Evolutionary conservation across 2,888 invertebrate species (phyloP).

Genomic region (Allygus modestus): DNA sequence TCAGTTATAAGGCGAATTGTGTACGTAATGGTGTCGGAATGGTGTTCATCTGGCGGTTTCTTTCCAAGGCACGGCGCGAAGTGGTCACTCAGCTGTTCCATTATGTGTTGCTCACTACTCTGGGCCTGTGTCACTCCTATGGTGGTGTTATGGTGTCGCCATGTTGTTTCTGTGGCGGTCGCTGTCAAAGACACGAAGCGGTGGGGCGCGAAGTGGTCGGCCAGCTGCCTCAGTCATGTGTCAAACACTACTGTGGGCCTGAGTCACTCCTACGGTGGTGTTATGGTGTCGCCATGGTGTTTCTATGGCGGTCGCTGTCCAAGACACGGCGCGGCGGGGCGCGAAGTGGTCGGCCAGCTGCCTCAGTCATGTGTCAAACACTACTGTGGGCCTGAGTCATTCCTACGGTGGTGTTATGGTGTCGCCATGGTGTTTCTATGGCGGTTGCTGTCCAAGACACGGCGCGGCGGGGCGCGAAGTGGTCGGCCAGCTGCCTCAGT

Average conservation of each 20-base stretch:
- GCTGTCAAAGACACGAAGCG: background rate
- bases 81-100: slow-evolving; percentile 51
- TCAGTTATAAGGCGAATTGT: too few species aligned
- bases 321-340: slow-evolving; percentile 20
- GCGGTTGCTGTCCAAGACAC: slow-evolving; percentile 33
- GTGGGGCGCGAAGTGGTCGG: slow-evolving; percentile 32
- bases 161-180: background rate
- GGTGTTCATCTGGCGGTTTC: too few species aligned
- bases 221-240: slow-evolving; percentile 58
- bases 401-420: background rate
- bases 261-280: background rate
- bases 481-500: slow-evolving; percentile 56
- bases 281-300: background rate
- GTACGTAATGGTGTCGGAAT: too few species aligned
- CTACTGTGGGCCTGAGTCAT: too few species aligned
- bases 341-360: slow-evolving; percentile 57
- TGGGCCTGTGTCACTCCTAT: background rate
- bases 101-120: slow-evolving; percentile 50
- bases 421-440: background rate
- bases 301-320: background rate
- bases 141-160: background rate
- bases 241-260: slow-evolving; percentile 28
- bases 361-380: slow-evolving; percentile 60
- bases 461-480: slow-evolving; percentile 41
- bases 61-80: slow-evolving; percentile 1